Percentiles rank a stretch among this genome's conserved stretches.
Conservation (phyloP, 2,797 vertebrate species). For the Gallirallus australis region DNA sequence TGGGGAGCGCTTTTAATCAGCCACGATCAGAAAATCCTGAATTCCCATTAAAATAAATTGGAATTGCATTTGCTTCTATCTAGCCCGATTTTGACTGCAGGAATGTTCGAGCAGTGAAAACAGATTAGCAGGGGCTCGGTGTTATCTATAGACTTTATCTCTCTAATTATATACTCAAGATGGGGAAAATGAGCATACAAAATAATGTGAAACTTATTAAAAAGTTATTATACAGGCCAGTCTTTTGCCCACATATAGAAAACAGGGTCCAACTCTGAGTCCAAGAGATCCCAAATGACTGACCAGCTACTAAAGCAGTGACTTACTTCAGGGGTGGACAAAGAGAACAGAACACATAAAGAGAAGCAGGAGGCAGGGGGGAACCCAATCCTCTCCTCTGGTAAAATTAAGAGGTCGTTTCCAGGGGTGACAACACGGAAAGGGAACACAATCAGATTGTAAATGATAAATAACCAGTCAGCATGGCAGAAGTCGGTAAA, state of each 20-base stretch:
- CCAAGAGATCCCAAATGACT: neutral
- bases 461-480: neutral
- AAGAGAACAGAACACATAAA: neutral
- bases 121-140: neutral
- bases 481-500: neutral
- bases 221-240: neutral
- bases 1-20: neutral
- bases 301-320: neutral
- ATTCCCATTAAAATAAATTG: constrained; percentile 36
- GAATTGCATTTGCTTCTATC: neutral
- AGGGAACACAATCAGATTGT: neutral
- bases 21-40: neutral
- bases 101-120: neutral
- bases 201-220: neutral
- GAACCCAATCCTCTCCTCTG: neutral
- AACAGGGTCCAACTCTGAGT: neutral
- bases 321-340: neutral
- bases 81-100: neutral
- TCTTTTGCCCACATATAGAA: neutral
- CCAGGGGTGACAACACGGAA: neutral
- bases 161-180: neutral
- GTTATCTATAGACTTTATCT: neutral
- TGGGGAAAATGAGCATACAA: neutral
- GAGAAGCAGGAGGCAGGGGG: neutral
- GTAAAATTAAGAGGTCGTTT: neutral